Base-by-base conservation (phyloP, 2,888 invertebrate species). In the Epinotia nisella region DNA sequence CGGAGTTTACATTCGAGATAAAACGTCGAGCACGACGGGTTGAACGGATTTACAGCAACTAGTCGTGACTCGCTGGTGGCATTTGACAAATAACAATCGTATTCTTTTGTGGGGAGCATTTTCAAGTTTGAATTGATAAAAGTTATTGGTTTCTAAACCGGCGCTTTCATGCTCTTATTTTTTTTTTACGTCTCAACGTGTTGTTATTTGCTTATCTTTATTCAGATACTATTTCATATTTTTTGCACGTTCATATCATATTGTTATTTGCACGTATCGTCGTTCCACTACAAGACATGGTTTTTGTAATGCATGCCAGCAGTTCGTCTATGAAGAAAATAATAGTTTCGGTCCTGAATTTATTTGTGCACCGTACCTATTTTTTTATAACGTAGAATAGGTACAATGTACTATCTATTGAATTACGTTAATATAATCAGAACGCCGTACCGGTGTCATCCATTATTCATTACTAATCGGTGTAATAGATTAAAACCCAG, bases 1-100 rank as follows among this genome's bases (percentile, higher is more conserved):
- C 75, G 71, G 75, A 82, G 88, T 89, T 89, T 88, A 85, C 87
- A 80, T 89, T 89, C 82, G 78, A 85, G 86, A 88, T 89, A 87
- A 89, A 87, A 85, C 83, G 85, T 86, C 83, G 85, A 81, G 82
- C 77, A 77, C 77, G 82, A 80, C 79, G 49, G 77, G 77, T 77
- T 78, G 79, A 78, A 76, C 69, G 75, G 80, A 82, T 82, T 79
- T 79, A 81, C 79, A 79, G 75, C 74, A 74, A 79, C 79, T 81
- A 80, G 81, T 85, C 78, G 80, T 56, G 72, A 55, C 67, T 53
- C 65, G 39, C 39, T 56, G 21, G 21, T 64, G 49, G 17, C 9
- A 56, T 66, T 65, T 65, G 19, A 35, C 29, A 24, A n/a, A 58
- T 58, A 56, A 66, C 55, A 55, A 39, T 11, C 39, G 21, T 55